Evolutionary conservation across 2,113 vertebrate species (phyloP).

Genomic region (Hystrix cristata): DNA sequence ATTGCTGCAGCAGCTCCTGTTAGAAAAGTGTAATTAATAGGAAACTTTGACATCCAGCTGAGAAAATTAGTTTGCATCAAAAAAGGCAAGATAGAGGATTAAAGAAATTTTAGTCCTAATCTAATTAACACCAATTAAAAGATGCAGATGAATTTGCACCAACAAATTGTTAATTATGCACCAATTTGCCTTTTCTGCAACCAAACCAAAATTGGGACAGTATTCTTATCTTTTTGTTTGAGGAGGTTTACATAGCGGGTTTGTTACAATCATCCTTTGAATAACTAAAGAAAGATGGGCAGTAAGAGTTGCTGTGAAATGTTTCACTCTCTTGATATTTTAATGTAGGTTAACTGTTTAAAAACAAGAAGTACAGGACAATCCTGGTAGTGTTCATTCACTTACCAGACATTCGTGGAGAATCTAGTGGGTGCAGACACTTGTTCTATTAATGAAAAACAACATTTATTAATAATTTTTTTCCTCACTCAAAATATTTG

Average conservation of each 20-base stretch:
- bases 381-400: slow-evolving; percentile 58
- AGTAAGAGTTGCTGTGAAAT: slow-evolving; percentile 79
- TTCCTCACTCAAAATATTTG: slow-evolving; percentile 37
- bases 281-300: slow-evolving; percentile 70
- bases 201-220: slow-evolving; percentile 81
- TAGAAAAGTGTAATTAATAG: slow-evolving; percentile 93
- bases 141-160: slow-evolving; percentile 91
- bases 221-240: slow-evolving; percentile 85
- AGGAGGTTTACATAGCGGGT: slow-evolving; percentile 77
- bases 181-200: slow-evolving; percentile 90
- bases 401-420: not conserved
- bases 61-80: slow-evolving; percentile 93
- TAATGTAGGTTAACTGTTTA: slow-evolving; percentile 77
- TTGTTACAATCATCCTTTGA: slow-evolving; percentile 86
- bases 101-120: slow-evolving; percentile 93
- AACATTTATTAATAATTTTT: not conserved
- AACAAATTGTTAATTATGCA: slow-evolving; percentile 94
- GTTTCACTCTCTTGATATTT: slow-evolving; percentile 68
- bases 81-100: slow-evolving; percentile 91
- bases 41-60: slow-evolving; percentile 91
- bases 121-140: slow-evolving; percentile 97
- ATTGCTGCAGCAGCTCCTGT: slow-evolving; percentile 84
- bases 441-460: not conserved
- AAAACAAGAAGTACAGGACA: slow-evolving; percentile 61
- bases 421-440: not conserved